phyloP scores from a whole-genome alignment of 1,140 invertebrate species.

The Bombus polaris region DNA sequence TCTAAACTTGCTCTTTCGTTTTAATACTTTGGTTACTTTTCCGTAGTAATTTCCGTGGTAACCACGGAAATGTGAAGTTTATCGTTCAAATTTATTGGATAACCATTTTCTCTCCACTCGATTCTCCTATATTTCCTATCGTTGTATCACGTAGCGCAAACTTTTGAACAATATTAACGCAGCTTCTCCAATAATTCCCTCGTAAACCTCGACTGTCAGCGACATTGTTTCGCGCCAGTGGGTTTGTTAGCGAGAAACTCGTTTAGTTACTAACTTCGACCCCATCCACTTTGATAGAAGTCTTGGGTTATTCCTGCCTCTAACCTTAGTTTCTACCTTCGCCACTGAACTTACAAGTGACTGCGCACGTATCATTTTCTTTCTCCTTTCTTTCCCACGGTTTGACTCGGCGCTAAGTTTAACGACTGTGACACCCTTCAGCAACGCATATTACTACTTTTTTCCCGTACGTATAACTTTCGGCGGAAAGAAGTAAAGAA shows the following conservation, averaged over 20 bases:
- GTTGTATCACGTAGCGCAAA: conserved; percentile 59
- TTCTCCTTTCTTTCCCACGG: background rate
- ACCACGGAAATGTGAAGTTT: conserved; percentile 20
- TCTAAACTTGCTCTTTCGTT: background rate
- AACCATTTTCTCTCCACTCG: conserved; percentile 33
- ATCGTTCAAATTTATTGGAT: conserved; percentile 57
- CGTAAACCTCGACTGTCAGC: conserved; percentile 67
- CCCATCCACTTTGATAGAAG: conserved; percentile 58
- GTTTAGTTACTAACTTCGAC: conserved; percentile 71
- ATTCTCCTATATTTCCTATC: conserved; percentile 36
- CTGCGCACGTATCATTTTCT: conserved; percentile 20
- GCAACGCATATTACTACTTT: background rate
- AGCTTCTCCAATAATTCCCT: conserved; percentile 58
- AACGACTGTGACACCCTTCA: background rate
- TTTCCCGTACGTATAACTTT: background rate
- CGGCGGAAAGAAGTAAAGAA: background rate
- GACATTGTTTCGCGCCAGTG: conserved; percentile 69
- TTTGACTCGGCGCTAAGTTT: background rate
- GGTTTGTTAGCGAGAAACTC: conserved; percentile 74
- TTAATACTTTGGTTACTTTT: background rate
- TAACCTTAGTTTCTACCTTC: conserved; percentile 44
- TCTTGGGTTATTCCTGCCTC: conserved; percentile 55
- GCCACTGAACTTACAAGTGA: conserved; percentile 33
- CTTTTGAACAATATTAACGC: conserved; percentile 70
- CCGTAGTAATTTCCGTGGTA: background rate